Evolutionary conservation across 2,113 vertebrate species (phyloP).

Genomic region (Melanerpes formicivorus): DNA sequence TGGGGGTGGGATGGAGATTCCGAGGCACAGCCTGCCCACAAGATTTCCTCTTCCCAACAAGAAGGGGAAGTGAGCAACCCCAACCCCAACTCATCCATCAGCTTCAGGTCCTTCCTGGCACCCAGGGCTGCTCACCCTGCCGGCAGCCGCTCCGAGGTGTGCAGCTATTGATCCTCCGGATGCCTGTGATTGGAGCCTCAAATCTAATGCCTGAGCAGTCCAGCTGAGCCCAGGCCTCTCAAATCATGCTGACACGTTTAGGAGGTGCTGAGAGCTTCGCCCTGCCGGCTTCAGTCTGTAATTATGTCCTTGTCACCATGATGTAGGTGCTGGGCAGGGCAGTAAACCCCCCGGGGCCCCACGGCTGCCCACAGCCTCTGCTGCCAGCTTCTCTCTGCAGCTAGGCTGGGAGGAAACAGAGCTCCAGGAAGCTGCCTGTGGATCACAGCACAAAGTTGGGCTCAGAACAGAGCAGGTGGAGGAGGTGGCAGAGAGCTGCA

Average conservation of each 20-base stretch:
- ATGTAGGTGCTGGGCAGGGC: conserved; percentile 65
- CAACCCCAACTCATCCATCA: conserved; percentile 11
- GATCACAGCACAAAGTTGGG: background rate
- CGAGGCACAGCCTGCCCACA: background rate
- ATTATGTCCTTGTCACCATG: conserved; percentile 73
- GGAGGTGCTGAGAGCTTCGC: conserved; percentile 65
- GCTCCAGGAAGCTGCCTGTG: background rate
- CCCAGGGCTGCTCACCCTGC: background rate
- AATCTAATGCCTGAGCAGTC: conserved; percentile 55
- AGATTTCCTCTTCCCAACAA: background rate
- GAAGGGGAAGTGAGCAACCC: conserved; percentile 2
- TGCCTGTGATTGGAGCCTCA: conserved; percentile 58
- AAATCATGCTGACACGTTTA: conserved; percentile 75
- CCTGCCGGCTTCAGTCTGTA: conserved; percentile 64
- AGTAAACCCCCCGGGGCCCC: conserved; percentile 36
- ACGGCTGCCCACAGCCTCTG: background rate
- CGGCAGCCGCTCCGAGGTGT: conserved; percentile 16
- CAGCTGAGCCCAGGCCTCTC: conserved; percentile 65
- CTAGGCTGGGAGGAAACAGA: conserved; percentile 17
- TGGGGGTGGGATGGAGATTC: background rate
- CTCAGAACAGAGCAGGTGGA: background rate
- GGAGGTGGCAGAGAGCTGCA: background rate
- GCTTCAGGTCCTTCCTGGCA: background rate
- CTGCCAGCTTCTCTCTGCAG: conserved; percentile 21
- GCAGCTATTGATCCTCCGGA: conserved; percentile 63